These are phyloP conservation scores for Gallinago jamesoni DNA, from an alignment of 2,113 vertebrate genomes.

Conservation along the genomic window DNA sequence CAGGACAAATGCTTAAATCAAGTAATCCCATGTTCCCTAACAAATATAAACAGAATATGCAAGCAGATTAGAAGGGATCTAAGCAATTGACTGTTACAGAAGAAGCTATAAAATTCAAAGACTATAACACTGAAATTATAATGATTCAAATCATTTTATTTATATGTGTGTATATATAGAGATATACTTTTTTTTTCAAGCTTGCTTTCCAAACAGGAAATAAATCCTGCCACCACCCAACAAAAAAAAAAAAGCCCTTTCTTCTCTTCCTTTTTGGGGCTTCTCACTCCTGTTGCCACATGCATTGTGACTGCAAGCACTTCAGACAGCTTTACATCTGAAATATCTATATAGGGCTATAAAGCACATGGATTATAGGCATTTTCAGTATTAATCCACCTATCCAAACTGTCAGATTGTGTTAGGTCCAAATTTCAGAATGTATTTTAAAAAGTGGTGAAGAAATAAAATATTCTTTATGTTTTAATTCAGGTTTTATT, in stretches of 20 bases:
- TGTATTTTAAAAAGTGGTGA: constrained; percentile 19
- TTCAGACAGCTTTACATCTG: not conserved
- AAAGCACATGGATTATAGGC: not conserved
- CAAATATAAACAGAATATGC: not conserved
- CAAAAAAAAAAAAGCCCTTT: not conserved
- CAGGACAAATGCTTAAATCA: not conserved
- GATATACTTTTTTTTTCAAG: not conserved
- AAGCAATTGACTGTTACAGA: not conserved
- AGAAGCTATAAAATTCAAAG: not conserved
- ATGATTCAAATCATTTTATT: not conserved
- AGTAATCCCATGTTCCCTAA: not conserved
- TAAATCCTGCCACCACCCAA: not conserved
- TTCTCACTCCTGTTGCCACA: not conserved
- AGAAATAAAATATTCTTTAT: constrained; percentile 54
- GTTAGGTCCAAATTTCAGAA: constrained; percentile 31
- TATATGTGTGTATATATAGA: no score
- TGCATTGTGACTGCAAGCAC: not conserved
- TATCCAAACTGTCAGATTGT: not conserved
- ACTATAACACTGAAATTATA: not conserved
- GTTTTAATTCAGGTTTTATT: constrained; percentile 60
- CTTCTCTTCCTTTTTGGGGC: not conserved
- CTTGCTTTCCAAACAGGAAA: not conserved
- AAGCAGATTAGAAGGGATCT: not conserved
- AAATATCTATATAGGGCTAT: not conserved
- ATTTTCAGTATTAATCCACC: not conserved